Evolutionary conservation across 2,113 vertebrate genomes (phyloP).

Genomic region (Hyaena hyaena): DNA sequence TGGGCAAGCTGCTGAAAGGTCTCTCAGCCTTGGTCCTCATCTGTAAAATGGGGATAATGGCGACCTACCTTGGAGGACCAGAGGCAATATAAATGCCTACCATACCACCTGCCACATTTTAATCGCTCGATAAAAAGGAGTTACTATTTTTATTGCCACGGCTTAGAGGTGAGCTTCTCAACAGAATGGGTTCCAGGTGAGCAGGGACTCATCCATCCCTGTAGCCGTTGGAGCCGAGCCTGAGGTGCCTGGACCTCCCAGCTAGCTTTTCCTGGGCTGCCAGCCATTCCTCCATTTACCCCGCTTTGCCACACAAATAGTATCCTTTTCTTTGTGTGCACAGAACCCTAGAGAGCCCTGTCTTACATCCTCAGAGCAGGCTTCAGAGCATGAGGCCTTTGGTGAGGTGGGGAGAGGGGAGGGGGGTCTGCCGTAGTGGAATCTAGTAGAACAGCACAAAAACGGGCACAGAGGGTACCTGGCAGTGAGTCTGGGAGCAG

Average conservation of each 20-base stretch:
- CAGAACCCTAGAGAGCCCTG: background rate
- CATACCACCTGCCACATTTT: background rate
- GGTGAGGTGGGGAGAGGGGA: background rate
- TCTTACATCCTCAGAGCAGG: background rate
- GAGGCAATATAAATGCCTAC: background rate
- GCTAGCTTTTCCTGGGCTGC: background rate
- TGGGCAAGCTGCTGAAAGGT: background rate
- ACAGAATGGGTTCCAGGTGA: background rate
- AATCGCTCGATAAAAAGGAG: slow-evolving; percentile 4
- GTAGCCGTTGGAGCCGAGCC: background rate
- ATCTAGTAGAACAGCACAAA: background rate
- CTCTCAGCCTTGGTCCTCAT: background rate
- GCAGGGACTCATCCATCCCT: background rate
- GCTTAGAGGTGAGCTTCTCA: background rate
- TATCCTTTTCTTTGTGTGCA: background rate
- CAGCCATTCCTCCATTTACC: background rate
- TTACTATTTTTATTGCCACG: background rate
- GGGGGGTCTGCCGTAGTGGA: background rate
- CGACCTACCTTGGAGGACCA: background rate
- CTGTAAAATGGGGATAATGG: background rate
- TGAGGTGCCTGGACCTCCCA: background rate
- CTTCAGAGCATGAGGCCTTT: background rate
- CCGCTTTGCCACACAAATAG: background rate
- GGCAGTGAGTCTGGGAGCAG: background rate
- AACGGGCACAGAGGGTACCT: background rate